Conservation (phyloP, 1,140 invertebrate genomes). For the Euwallacea similis region DNA sequence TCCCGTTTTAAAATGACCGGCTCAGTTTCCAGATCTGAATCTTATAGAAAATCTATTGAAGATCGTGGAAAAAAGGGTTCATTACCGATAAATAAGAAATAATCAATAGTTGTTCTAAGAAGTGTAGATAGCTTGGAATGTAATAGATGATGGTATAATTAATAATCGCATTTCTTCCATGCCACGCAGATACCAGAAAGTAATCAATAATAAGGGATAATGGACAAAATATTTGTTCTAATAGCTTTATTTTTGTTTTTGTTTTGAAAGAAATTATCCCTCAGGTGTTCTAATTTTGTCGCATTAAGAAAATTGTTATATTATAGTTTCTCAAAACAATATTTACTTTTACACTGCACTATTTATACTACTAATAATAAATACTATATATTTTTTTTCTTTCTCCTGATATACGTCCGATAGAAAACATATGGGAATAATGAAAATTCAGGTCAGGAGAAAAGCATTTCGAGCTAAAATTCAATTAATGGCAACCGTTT, state of each 20-base stretch:
- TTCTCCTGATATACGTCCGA: too few species aligned
- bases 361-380: too few species aligned
- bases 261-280: neutral
- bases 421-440: too few species aligned
- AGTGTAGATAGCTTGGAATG: neutral
- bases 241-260: neutral
- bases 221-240: neutral
- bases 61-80: neutral
- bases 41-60: neutral
- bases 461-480: too few species aligned
- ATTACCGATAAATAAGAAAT: neutral
- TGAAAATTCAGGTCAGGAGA: too few species aligned
- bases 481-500: too few species aligned
- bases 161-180: neutral
- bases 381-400: too few species aligned
- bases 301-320: neutral
- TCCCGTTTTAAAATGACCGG: neutral
- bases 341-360: too few species aligned
- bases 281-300: neutral
- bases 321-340: neutral
- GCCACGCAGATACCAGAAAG: neutral
- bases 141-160: constrained; percentile 1
- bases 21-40: neutral
- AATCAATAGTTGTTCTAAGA: neutral
- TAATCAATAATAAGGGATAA: neutral